Conservation (phyloP, 2,113 vertebrate species). For the Pelmatolapia mariae region DNA sequence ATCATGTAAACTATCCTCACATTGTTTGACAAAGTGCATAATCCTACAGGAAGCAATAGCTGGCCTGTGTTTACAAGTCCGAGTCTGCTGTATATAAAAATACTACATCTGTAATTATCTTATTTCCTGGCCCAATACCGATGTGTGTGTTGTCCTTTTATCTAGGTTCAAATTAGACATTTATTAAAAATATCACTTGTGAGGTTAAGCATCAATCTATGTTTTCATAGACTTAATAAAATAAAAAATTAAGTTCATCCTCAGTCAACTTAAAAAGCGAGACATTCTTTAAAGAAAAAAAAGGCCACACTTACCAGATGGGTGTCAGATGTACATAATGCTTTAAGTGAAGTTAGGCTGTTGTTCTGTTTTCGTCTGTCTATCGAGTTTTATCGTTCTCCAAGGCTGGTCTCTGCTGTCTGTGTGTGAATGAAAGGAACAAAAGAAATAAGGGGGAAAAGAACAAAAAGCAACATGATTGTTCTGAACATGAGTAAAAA, state of each 20-base stretch:
- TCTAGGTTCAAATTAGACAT: neutral
- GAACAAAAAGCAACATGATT: neutral
- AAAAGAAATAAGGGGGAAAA: neutral
- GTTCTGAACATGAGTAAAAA: constrained; percentile 3
- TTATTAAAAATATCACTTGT: neutral
- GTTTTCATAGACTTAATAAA: neutral
- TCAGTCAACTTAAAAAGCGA: neutral
- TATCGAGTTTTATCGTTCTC: neutral
- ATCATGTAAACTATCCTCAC: neutral
- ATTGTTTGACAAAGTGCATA: neutral
- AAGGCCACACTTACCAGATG: constrained; percentile 40
- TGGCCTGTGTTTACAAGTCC: constrained; percentile 4
- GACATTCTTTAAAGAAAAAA: neutral
- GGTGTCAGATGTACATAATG: constrained; percentile 60
- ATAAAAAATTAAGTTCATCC: neutral
- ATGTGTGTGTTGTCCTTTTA: neutral
- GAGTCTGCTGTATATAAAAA: neutral
- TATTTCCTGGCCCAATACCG: neutral
- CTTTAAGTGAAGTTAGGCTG: neutral
- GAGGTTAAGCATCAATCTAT: neutral
- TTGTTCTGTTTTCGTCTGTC: neutral
- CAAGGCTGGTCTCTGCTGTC: neutral
- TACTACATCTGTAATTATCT: neutral
- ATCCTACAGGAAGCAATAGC: constrained; percentile 19
- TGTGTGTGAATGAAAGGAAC: neutral